Base-by-base conservation (phyloP, 2,888 invertebrate species). In the Tenthredo livida region DNA sequence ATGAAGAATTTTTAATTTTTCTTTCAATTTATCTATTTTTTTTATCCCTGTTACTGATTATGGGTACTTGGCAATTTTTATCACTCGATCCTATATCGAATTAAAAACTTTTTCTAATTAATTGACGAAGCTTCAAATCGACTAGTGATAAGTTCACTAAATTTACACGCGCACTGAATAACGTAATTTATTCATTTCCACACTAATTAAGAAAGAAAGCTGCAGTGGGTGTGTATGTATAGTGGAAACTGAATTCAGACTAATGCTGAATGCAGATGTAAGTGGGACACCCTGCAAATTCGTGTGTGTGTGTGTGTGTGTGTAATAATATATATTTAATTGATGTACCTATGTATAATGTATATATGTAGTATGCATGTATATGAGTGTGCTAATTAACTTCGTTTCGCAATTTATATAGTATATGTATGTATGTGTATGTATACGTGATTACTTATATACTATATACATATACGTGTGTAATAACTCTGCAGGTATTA, bases 331-430 rank as follows among this genome's bases (percentile, higher is more conserved):
- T 61, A 2, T 58, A 4, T 61, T 61, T 61, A 61, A 61, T 61
- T 61, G 3, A 50, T 43, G 29, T 54, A 47, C 2, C 2, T n/a
- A n/a, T n/a, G n/a, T n/a, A n/a, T n/a, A n/a, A 33, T 33, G 6
- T 33, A 33, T 33, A 5, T 33, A 33, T 50, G 33, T 70, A 37
- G 17, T 47, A 75, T 75, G 29, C 29, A 15, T 29, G 25, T 47
- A 47, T 47, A 47, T 47, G 67, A 72, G 75, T 75, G 75, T 75
- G 75, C 75, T 75, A 75, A 75, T 75, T 75, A 47, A 75, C 40
- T 75, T 75, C 25, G 75, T 15, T 47, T 47, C n/a, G 6, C 1
- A 15, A 17, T 29, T 29, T 15, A 67, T 15, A 33, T 33, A 33
- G 33, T 67, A 67, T 67, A 12, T 2, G n/a, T 33, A 7, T 37